These are phyloP conservation scores for Epizoanthus ramosus DNA, from an alignment of 92 coral and sea anemone species.

Conservation along the genomic window DNA sequence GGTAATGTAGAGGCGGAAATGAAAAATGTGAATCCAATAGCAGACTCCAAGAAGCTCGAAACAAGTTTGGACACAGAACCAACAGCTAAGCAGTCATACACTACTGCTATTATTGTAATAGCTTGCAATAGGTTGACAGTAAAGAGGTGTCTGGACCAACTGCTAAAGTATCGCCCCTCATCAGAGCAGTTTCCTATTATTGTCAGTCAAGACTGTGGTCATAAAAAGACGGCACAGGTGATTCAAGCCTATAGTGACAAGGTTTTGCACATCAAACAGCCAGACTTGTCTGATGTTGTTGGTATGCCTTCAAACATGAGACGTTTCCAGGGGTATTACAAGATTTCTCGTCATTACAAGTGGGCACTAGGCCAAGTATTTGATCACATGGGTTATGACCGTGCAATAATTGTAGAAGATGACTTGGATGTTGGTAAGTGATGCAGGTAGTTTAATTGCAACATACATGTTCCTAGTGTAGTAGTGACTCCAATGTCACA, in stretches of 20 bases:
- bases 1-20: not conserved
- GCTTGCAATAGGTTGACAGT: constrained; percentile 94
- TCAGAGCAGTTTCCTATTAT: constrained; percentile 81
- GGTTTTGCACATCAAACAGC: constrained; percentile 75
- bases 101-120: constrained; percentile 77
- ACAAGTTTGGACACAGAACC: not conserved
- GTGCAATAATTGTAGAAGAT: constrained; percentile 92
- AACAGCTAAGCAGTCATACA: constrained; percentile 28
- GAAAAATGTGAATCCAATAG: not conserved
- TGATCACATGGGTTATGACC: constrained; percentile 77
- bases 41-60: not conserved
- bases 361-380: constrained; percentile 93
- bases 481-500: not conserved
- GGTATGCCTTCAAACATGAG: constrained; percentile 82
- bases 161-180: constrained; percentile 86
- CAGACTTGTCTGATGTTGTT: constrained; percentile 73
- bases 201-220: constrained; percentile 98
- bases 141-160: constrained; percentile 78
- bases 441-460: not conserved
- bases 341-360: constrained; percentile 92
- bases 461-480: not conserved
- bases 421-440: constrained; percentile 93
- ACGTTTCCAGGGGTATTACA: constrained; percentile 92
- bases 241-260: constrained; percentile 74
- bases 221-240: constrained; percentile 72